Conservation (phyloP, 2,888 invertebrate species). For the Aphodius granarius region DNA sequence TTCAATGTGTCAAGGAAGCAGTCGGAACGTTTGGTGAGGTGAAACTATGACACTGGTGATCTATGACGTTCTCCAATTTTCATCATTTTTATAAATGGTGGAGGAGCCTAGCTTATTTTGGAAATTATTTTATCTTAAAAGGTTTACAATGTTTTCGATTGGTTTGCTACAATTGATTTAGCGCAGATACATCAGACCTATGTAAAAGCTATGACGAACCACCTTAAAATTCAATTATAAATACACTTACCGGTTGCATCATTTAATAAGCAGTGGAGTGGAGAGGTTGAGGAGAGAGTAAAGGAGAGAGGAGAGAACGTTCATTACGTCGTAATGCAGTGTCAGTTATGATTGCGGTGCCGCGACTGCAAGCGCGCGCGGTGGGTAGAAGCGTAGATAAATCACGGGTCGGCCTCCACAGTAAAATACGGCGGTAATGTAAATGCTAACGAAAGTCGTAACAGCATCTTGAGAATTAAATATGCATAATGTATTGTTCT, state of each 20-base stretch:
- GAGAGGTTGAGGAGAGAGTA: background rate
- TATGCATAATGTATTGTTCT: background rate
- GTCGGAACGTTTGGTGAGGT: too few relatives aligned
- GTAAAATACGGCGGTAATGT: background rate
- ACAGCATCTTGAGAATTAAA: background rate
- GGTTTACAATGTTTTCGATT: too few relatives aligned
- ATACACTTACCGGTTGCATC: background rate
- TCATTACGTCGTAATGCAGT: background rate
- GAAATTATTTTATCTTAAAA: too few relatives aligned
- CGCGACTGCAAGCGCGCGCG: background rate
- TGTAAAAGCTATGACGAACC: background rate
- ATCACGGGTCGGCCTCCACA: background rate
- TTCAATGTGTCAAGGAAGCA: too few relatives aligned
- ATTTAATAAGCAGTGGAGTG: background rate
- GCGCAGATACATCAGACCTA: too few relatives aligned
- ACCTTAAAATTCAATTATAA: background rate
- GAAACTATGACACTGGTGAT: too few relatives aligned
- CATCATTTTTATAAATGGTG: too few relatives aligned
- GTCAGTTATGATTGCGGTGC: background rate
- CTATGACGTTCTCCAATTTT: too few relatives aligned
- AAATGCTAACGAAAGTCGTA: background rate
- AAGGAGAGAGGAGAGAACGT: background rate
- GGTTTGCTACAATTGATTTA: too few relatives aligned
- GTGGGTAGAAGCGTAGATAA: background rate
- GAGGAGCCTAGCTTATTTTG: too few relatives aligned